Base-by-base conservation (phyloP, 2,888 invertebrate genomes). In the Cataglyphis cursor region DNA sequence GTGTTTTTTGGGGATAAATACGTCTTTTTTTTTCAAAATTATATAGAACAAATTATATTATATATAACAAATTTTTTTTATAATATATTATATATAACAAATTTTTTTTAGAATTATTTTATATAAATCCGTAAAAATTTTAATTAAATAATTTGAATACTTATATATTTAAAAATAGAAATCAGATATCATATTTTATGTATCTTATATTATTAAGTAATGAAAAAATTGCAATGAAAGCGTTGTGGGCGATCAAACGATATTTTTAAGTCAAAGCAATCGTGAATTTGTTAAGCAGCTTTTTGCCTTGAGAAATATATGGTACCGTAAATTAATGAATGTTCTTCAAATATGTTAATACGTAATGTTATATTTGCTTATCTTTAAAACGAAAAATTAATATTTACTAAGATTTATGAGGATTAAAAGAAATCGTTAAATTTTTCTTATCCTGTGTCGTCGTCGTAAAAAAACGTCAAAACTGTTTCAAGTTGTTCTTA, bases 171-270 rank as follows among this genome's bases (percentile, higher is more conserved):
- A 15, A 44, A 18, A 5, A 44, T 8, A 24, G 24, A n/a, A 61
- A 44, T 48, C 44, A 38, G 18, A 44, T 28, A 28, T 28, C 1
- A 44, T 44, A 44, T 76, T 76, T 59, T 18, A 5, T 41, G 8
- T 44, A 31, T 57, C 12, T 48, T 1, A 64, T 75, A 64, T 64
- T 21, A 18, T 75, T 3, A 28, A 12, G 21, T 48, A 73, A 24
- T 15, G 12, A 75, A 62, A 74, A 74, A 64, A 4, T n/a, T n/a
- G 1, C 38, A 21, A 21, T n/a, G 6, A n/a, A 59, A 73, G 6
- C 12, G 28, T 59, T 5, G 24, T 10, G 24, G 38, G 0, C 18
- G 31, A 44, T 12, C 18, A 48, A 48, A 12, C 18, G 48, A n/a
- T 48, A 28, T 18, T 44, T 35, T 9, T 21, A 9, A 15, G 2